Evolutionary conservation across 2,797 vertebrate genomes (phyloP).

Genomic region (Diglossa cyanea): DNA sequence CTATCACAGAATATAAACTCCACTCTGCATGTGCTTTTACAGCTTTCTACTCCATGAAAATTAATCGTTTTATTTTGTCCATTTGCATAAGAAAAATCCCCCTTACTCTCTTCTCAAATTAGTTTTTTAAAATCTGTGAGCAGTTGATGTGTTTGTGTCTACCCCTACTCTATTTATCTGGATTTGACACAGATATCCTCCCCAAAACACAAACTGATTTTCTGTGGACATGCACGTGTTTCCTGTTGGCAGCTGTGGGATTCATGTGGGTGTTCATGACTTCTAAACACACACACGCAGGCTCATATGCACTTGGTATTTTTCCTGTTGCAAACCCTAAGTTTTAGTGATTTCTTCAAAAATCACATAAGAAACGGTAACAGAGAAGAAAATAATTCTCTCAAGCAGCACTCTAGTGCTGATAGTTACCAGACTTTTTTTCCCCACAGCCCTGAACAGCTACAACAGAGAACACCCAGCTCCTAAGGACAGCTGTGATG

Average conservation of each 20-base stretch:
- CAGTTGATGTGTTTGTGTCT: not conserved
- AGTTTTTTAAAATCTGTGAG: not conserved
- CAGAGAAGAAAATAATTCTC: not conserved
- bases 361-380: rapidly evolving
- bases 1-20: not conserved
- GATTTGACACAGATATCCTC: not conserved
- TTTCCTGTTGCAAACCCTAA: not conserved
- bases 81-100: not conserved
- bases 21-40: not conserved
- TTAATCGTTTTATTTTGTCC: not conserved
- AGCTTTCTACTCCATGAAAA: not conserved
- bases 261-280: not conserved
- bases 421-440: not conserved
- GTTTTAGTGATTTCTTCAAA: not conserved
- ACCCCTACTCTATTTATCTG: not conserved
- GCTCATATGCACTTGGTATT: not conserved
- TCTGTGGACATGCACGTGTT: not conserved
- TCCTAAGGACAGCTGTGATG: not conserved
- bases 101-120: not conserved
- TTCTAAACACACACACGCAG: not conserved
- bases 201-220: not conserved
- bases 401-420: not conserved
- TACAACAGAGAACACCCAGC: not conserved
- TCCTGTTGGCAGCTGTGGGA: conserved; percentile 7
- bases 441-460: not conserved